Evolutionary conservation across 2,888 invertebrate species (phyloP).

Genomic region (Embidobia sp.): DNA sequence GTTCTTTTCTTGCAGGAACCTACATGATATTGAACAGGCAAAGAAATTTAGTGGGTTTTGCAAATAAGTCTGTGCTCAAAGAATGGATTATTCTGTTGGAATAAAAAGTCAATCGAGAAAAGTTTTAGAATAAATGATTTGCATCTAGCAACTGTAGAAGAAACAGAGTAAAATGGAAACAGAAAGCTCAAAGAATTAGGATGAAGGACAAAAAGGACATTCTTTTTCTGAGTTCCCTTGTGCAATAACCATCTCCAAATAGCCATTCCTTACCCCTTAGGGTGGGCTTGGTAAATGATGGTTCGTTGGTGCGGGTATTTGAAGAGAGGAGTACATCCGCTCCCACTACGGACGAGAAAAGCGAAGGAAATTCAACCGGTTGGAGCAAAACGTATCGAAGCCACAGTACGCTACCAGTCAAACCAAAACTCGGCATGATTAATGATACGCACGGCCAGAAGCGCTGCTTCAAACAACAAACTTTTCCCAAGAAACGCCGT

Average conservation of each 20-base stretch:
- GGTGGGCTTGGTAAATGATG: slow-evolving; percentile 66
- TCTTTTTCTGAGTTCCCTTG: slow-evolving; percentile 68
- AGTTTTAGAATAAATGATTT: slow-evolving; percentile 3
- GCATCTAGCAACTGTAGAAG: too few relatives aligned
- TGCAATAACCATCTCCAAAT: slow-evolving; percentile 70
- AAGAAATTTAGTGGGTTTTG: too few relatives aligned
- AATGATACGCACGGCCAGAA: slow-evolving; percentile 83
- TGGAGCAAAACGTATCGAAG: slow-evolving; percentile 50
- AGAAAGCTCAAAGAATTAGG: slow-evolving; percentile 60
- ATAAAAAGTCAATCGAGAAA: too few relatives aligned
- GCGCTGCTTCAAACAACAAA: slow-evolving; percentile 85
- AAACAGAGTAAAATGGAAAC: background rate
- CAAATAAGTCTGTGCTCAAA: too few relatives aligned
- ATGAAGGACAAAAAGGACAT: slow-evolving; percentile 66
- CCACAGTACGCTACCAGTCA: slow-evolving; percentile 75
- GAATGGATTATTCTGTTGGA: too few relatives aligned
- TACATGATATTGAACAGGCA: too few relatives aligned
- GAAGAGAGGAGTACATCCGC: slow-evolving; percentile 60
- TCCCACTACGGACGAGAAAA: slow-evolving; percentile 63
- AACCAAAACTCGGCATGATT: slow-evolving; percentile 84
- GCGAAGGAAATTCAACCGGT: slow-evolving; percentile 66
- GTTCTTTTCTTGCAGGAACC: too few relatives aligned
- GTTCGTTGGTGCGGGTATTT: slow-evolving; percentile 55
- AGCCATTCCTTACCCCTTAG: slow-evolving; percentile 67
- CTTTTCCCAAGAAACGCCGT: slow-evolving; percentile 84